phyloP scores from a whole-genome alignment of 1,140 invertebrate genomes.

The Vollenhovia emeryi region DNA sequence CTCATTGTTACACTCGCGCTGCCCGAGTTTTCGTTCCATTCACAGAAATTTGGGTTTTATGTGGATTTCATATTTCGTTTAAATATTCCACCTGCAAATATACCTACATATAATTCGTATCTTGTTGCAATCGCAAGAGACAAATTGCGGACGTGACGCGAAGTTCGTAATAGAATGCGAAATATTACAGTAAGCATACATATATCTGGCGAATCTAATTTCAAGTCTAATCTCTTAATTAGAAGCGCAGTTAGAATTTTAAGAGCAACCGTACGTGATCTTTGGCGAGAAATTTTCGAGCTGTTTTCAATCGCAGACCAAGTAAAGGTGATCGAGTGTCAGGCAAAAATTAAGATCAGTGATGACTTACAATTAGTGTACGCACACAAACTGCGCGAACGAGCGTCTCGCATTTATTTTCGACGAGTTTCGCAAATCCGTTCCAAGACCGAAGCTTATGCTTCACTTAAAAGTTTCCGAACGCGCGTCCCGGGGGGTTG shows the following conservation, averaged over 20 bases:
- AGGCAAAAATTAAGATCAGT: neutral
- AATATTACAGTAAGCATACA: neutral
- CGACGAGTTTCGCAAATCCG: neutral
- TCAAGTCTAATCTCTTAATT: neutral
- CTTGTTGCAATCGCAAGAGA: neutral
- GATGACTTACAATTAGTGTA: neutral
- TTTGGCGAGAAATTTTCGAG: neutral
- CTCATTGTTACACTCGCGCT: neutral
- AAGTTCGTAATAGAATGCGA: too few relatives aligned
- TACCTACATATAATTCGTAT: neutral
- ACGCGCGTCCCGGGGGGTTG: neutral
- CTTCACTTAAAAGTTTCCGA: neutral
- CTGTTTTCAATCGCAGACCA: neutral
- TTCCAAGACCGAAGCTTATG: neutral
- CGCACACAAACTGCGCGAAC: neutral
- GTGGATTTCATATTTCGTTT: neutral
- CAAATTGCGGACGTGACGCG: too few relatives aligned
- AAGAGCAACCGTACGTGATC: neutral
- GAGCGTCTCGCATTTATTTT: neutral
- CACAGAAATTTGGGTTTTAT: neutral
- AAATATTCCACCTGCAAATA: neutral
- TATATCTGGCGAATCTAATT: too few relatives aligned
- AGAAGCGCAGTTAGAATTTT: neutral
- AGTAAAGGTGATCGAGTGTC: neutral
- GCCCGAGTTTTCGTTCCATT: neutral